Evolutionary conservation across 30 jellyfish, hydroid and myxozoan genomes (phyloP), one percentile per base, ranked within the genome.

Genomic region (Aurelia aurita): DNA sequence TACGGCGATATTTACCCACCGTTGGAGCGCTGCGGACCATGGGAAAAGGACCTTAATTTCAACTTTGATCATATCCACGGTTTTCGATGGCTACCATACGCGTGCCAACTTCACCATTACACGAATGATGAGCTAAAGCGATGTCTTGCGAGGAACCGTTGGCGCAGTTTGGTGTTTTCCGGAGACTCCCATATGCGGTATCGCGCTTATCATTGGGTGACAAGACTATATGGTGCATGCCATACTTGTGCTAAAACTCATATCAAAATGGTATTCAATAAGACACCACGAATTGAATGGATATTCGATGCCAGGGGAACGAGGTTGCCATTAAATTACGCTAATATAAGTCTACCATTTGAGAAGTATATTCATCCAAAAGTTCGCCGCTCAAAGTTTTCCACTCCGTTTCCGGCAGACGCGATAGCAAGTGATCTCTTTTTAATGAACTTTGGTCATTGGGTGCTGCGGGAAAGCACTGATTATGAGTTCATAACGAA

Each of bases 281-380:
- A 92, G 61, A 80, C 81, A 32, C 98, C 98, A 45, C 95, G 98
- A 10, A 92, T 92, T 12, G 98, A 92, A 69, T 92, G 98, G 98
- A 92, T 92, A 27, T 92, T 92, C 81, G 98, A 92, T 66, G 98
- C 98, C 1, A 71, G 98, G 25, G 98, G 98, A n/a, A 92, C 98
- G 31, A 88, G 98, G 34, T 69, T 92, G 29, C 98, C 98, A 57
- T 69, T 92, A 43, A 79, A 90, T 11, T 86, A 55, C 63, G 88
- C 46, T 2, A 92, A 92, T 77, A 92, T 92, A 4, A 79, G 93
- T 2, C 68, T 92, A 32, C 98, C 98, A 45, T 72, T 43, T 57
- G 98, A 92, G 61, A 92, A 92, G 67, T 92, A 92, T 45, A 86
- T 92, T 58, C 98, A 92, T 66, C 98, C 97, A 7, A 92, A 92